Base-by-base conservation (phyloP, 2,888 invertebrate genomes). In the Helicoverpa assulta region DNA sequence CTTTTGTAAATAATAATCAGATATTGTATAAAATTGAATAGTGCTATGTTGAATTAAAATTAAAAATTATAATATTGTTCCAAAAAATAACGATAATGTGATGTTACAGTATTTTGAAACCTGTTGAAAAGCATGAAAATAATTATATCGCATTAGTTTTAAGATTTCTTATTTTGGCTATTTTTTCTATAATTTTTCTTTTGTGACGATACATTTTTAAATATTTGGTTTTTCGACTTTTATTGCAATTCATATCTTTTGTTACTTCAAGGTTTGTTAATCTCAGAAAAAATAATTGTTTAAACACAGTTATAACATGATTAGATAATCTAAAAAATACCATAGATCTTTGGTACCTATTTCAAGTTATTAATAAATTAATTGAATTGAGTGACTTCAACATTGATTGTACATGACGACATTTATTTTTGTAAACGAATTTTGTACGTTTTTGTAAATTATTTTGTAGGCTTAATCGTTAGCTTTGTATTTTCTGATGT, bases 401-500 rank as follows among this genome's bases (percentile, higher is more conserved):
- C 6, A 47, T n/a, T 21, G 54, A 52, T 40, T 12, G 55, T 40
- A 40, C 12, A 40, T 29, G 40, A 16, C 56, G 37, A 57, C 67
- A 69, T 56, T 61, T 61, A 52, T 68, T 73, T 81, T 72, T 70
- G n/a, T 58, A 55, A 65, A 52, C 21, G n/a, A 67, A 53, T 68
- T 81, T 67, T 73, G 54, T 71, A 67, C 60, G 64, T 69, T 67
- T 82, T 77, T 79, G 70, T 81, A 80, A 71, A 78, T 71, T 81
- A 81, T 83, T 84, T 79, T 76, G 70, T 83, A 85, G 75, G 65
- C 69, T 77, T 81, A 76, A 75, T 78, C 52, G 47, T 79, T 84
- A 81, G 73, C 79, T 81, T 65, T 82, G 79, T 83, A 83, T 86
- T 86, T 87, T 85, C 80, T 76, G 77, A 88, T 90, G 90, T 90